Evolutionary conservation across 2,888 invertebrate species (phyloP).

Genomic region (Cylloceria caligata): DNA sequence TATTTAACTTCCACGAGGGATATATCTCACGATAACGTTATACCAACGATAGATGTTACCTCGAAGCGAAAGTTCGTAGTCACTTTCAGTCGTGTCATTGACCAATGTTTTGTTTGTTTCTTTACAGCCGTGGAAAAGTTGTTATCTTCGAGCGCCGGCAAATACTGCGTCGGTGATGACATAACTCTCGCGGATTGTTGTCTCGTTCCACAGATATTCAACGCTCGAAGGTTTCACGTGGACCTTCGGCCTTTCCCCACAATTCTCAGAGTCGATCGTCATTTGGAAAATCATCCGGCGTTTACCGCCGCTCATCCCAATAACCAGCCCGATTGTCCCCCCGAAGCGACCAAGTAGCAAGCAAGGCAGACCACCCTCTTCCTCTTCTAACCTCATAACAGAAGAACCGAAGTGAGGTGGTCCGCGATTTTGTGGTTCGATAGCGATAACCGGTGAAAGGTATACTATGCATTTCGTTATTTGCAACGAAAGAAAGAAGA

Average conservation of each 20-base stretch:
- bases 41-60: too few species aligned
- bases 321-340: constrained; percentile 97
- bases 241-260: constrained; percentile 96
- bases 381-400: constrained; percentile 79
- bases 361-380: constrained; percentile 84
- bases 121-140: constrained; percentile 93
- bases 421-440: constrained; percentile 66
- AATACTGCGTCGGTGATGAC: constrained; percentile 97
- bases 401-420: constrained; percentile 70
- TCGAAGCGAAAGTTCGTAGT: too few species aligned
- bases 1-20: too few species aligned
- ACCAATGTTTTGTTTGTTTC: constrained; percentile 68
- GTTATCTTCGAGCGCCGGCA: constrained; percentile 93
- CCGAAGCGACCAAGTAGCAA: constrained; percentile 92
- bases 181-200: constrained; percentile 98
- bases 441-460: constrained; percentile 76
- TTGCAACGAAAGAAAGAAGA: too few species aligned
- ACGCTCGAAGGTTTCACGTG: constrained; percentile 97
- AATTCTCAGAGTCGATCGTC: constrained; percentile 94
- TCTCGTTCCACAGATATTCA: constrained; percentile 97
- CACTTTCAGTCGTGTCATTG: neutral
- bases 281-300: constrained; percentile 94
- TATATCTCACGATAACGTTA: too few species aligned
- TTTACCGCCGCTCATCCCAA: constrained; percentile 96
- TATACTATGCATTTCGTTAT: constrained; percentile 39